Conservation (phyloP, 2,113 vertebrate species). For the Aphyosemion australe region DNA sequence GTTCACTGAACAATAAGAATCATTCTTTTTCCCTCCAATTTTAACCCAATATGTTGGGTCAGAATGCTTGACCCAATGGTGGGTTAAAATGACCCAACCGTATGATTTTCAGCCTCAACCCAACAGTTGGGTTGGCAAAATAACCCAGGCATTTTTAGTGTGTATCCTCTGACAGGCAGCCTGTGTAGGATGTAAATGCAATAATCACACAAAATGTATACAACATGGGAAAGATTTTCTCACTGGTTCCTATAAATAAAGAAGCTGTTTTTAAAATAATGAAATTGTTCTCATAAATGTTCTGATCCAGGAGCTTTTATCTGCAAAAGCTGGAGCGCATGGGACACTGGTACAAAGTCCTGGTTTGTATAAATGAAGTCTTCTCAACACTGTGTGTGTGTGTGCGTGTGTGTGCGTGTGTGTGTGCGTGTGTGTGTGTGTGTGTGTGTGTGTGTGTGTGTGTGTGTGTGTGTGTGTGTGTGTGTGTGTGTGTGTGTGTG, state of each 20-base stretch:
- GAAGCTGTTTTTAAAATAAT: conserved; percentile 56
- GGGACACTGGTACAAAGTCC: conserved; percentile 56
- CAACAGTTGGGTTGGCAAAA: too few relatives aligned
- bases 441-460: too few relatives aligned
- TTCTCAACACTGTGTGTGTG: conserved; percentile 26
- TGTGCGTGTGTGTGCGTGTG: conserved; percentile 6
- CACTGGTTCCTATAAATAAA: conserved; percentile 22
- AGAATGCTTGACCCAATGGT: too few relatives aligned
- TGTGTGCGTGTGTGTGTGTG: too few relatives aligned
- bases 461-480: too few relatives aligned
- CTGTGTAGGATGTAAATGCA: conserved; percentile 56
- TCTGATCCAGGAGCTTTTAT: conserved; percentile 30
- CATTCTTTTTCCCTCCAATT: too few relatives aligned
- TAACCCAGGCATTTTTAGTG: too few relatives aligned
- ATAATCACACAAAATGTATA: conserved; percentile 50
- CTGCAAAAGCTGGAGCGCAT: conserved; percentile 36
- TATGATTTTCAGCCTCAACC: too few relatives aligned
- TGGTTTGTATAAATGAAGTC: conserved; percentile 28
- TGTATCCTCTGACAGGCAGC: conserved; percentile 40
- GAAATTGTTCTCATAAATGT: conserved; percentile 41
- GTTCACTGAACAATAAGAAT: too few relatives aligned
- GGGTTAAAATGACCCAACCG: too few relatives aligned
- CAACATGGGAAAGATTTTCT: conserved; percentile 40
- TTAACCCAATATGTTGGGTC: too few relatives aligned
- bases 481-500: conserved; percentile 8